Percentiles rank a stretch among this genome's conserved stretches.
phyloP scores from a whole-genome alignment of 1,140 invertebrate genomes.

The Grapholita molesta region DNA sequence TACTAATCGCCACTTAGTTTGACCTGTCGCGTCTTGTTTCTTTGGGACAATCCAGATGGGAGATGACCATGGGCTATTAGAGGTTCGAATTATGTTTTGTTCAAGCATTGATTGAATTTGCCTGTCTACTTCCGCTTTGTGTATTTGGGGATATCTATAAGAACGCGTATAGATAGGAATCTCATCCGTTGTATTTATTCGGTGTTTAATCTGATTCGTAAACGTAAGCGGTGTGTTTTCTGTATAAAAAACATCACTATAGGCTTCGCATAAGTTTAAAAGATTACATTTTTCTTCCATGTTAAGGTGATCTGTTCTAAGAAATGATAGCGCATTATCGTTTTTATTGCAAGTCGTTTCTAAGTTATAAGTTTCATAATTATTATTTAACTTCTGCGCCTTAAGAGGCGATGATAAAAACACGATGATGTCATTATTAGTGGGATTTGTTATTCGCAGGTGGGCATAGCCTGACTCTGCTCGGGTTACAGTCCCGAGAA shows the following conservation, averaged over 20 bases:
- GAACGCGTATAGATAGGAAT: constrained; percentile 19
- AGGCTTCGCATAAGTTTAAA: neutral
- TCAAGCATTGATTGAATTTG: constrained; percentile 21
- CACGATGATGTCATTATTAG: no score
- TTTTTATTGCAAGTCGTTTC: neutral
- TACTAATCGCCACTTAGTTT: constrained; percentile 42
- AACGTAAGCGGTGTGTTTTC: constrained; percentile 15
- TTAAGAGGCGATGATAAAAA: no score
- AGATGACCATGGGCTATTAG: constrained; percentile 22
- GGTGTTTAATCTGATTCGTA: constrained; percentile 20
- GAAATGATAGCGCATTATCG: neutral
- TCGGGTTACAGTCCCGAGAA: no score
- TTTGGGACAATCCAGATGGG: constrained; percentile 31
- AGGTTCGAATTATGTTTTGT: neutral
- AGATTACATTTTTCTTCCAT: constrained; percentile 14
- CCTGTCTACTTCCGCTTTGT: constrained; percentile 15
- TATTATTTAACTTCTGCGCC: neutral
- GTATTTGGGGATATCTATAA: constrained; percentile 20
- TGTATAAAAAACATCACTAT: constrained; percentile 17
- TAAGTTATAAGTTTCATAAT: neutral
- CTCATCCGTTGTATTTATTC: constrained; percentile 16
- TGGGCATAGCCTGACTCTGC: no score
- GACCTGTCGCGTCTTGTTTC: constrained; percentile 15
- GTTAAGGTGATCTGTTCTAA: constrained; percentile 12
- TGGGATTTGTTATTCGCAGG: no score